Conservation (phyloP, 2,113 vertebrate species). For the Myodes glareolus region DNA sequence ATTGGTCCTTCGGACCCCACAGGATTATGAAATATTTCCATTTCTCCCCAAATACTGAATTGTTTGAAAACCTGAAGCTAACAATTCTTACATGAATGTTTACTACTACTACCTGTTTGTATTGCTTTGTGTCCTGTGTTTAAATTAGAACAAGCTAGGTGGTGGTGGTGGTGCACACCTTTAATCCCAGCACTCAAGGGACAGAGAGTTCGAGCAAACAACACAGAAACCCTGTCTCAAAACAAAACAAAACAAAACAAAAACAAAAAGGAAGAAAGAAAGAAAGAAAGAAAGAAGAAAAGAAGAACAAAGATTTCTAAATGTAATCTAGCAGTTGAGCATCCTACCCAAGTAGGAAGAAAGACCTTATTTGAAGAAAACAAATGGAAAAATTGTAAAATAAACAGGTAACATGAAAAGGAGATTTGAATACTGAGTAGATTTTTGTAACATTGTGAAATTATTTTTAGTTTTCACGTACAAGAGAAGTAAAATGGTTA, state of each 20-base stretch:
- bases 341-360: neutral
- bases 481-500: neutral
- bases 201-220: too few species aligned
- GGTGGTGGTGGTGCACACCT: too few species aligned
- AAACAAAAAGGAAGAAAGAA: too few species aligned
- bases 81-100: conserved; percentile 1
- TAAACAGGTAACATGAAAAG: neutral
- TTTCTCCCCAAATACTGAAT: neutral
- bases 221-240: too few species aligned
- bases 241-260: too few species aligned
- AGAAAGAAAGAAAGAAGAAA: too few species aligned
- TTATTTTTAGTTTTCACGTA: neutral
- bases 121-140: conserved; percentile 58
- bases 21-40: conserved; percentile 19
- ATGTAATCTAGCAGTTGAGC: neutral
- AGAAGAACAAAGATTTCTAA: conserved; percentile 21
- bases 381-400: neutral
- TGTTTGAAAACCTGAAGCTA: conserved; percentile 16
- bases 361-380: neutral
- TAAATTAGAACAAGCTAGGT: neutral
- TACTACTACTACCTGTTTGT: neutral
- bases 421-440: neutral
- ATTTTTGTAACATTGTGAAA: neutral
- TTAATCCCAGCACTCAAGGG: too few species aligned
- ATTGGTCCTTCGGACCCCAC: neutral